Evolutionary conservation across 53 echinoderm and acorn worm species (phyloP).

Genomic region (Holothuria scabra): DNA sequence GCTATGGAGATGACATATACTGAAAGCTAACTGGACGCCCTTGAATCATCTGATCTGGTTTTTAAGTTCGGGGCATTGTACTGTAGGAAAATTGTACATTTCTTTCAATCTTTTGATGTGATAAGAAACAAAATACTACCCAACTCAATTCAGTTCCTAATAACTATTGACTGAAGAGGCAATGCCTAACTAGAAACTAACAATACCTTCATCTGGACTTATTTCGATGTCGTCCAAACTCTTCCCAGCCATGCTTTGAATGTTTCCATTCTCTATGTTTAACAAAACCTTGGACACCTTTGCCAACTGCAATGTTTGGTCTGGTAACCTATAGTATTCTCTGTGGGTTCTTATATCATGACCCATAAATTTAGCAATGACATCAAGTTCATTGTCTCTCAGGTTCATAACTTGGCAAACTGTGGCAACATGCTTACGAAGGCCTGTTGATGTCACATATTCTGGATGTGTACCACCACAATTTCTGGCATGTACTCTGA

Average conservation of each 20-base stretch:
- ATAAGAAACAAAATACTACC: not conserved
- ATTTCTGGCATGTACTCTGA: slow-evolving; percentile 53
- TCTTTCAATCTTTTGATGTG: not conserved
- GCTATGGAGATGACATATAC: no score
- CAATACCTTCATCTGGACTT: slow-evolving; percentile 33
- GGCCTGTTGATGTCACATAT: slow-evolving; percentile 62
- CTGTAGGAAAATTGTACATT: no score
- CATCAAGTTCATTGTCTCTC: slow-evolving; percentile 76
- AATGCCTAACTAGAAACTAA: not conserved
- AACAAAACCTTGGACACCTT: slow-evolving; percentile 61
- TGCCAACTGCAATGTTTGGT: slow-evolving; percentile 50
- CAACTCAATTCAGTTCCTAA: not conserved
- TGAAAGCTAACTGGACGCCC: no score
- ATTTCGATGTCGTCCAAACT: slow-evolving; percentile 55
- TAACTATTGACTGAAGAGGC: not conserved
- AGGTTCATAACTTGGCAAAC: slow-evolving; percentile 74
- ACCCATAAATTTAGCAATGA: slow-evolving; percentile 68
- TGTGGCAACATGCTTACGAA: slow-evolving; percentile 78
- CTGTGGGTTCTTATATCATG: slow-evolving; percentile 69
- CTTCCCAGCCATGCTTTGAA: slow-evolving; percentile 58
- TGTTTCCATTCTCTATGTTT: slow-evolving; percentile 61
- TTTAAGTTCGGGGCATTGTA: no score
- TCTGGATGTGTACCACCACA: slow-evolving; percentile 73
- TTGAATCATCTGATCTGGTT: not conserved
- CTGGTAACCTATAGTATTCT: slow-evolving; percentile 71